These are phyloP conservation scores for Pedicia rivosa DNA, from an alignment of 2,888 invertebrate genomes.

Conservation along the genomic window DNA sequence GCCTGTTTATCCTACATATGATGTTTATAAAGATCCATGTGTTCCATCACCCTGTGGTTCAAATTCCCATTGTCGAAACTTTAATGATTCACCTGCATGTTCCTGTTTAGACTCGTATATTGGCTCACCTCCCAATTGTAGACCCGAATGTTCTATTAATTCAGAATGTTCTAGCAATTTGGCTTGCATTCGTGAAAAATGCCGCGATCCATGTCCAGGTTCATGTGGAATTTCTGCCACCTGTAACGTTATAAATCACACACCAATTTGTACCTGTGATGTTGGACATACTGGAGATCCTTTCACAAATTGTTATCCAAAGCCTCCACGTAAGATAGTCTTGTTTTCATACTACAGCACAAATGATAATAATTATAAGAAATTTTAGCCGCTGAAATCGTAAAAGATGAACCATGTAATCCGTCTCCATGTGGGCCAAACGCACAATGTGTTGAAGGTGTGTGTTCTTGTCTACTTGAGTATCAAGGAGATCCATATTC, in stretches of 20 bases:
- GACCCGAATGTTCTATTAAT: conserved; percentile 53
- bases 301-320: conserved; percentile 45
- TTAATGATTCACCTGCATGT: conserved; percentile 45
- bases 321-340: conserved; percentile 21
- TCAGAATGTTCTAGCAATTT: conserved; percentile 50
- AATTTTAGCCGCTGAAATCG: conserved; percentile 29
- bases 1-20: conserved; percentile 18
- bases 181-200: conserved; percentile 56
- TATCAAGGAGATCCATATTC: conserved; percentile 60
- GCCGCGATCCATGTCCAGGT: conserved; percentile 54
- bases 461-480: conserved; percentile 48
- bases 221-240: conserved; percentile 48
- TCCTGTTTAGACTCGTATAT: conserved; percentile 46
- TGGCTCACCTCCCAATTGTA: conserved; percentile 53
- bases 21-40: conserved; percentile 42
- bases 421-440: conserved; percentile 58
- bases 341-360: conserved; percentile 11
- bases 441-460: conserved; percentile 47
- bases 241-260: conserved; percentile 48
- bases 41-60: conserved; percentile 60
- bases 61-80: conserved; percentile 47
- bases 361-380: conserved; percentile 23
- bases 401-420: conserved; percentile 45
- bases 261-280: conserved; percentile 48
- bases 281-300: conserved; percentile 47